phyloP scores from a whole-genome alignment of 2,888 invertebrate genomes.

The Macrophya annulata region DNA sequence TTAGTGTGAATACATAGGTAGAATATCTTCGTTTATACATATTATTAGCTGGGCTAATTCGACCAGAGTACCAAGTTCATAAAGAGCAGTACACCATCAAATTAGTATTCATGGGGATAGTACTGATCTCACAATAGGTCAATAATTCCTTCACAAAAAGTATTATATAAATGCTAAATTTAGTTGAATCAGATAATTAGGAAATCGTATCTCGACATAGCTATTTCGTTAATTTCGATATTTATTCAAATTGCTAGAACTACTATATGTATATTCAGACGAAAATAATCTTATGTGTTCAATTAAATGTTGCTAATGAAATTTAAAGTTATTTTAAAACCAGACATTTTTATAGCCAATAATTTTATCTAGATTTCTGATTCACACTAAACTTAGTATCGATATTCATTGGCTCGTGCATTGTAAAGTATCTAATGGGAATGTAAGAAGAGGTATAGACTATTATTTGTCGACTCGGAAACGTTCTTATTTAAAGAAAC shows the following conservation, averaged over 20 bases:
- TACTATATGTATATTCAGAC: not conserved
- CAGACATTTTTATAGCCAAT: constrained; percentile 9
- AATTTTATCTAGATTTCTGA: constrained; percentile 30
- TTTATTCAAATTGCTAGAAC: not conserved
- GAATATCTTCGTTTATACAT: constrained; percentile 23
- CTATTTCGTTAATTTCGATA: not conserved
- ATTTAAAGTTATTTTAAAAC: not conserved
- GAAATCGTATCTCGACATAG: not conserved
- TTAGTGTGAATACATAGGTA: constrained; percentile 51
- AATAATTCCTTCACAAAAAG: constrained; percentile 35
- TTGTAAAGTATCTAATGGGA: constrained; percentile 21
- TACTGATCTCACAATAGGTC: constrained; percentile 38
- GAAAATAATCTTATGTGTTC: not conserved
- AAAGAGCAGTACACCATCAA: constrained; percentile 10
- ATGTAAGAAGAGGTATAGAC: not conserved
- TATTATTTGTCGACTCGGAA: constrained; percentile 13
- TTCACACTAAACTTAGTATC: constrained; percentile 34
- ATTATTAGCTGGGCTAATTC: constrained; percentile 22
- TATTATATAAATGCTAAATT: constrained; percentile 40
- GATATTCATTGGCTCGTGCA: constrained; percentile 51
- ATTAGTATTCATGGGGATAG: constrained; percentile 32
- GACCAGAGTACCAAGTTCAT: constrained; percentile 32
- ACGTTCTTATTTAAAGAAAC: constrained; percentile 19
- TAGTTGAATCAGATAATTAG: constrained; percentile 48
- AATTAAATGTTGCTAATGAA: not conserved